phyloP scores from a whole-genome alignment of 2,113 vertebrate species.

The Hippoglossus stenolepis region DNA sequence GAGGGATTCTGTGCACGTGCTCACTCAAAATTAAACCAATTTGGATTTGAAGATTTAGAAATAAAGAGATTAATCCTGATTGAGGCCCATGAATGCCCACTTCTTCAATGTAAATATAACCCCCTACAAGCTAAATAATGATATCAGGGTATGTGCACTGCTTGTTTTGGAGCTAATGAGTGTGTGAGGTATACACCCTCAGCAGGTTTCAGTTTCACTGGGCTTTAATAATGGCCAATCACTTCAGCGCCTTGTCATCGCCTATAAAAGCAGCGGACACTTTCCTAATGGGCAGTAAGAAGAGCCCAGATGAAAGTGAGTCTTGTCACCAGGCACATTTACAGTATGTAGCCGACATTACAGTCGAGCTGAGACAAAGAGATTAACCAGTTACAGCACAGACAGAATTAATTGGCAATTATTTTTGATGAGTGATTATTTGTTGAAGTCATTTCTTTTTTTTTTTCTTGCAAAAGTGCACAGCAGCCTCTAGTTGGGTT shows the following conservation, averaged over 20 bases:
- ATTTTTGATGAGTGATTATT: constrained; percentile 4
- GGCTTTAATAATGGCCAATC: constrained; percentile 35
- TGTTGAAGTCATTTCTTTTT: neutral
- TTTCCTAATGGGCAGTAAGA: constrained; percentile 25
- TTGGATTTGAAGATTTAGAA: neutral
- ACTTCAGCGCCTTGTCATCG: constrained; percentile 27
- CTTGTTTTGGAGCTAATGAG: neutral
- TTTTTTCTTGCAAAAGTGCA: neutral
- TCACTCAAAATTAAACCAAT: neutral
- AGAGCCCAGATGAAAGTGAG: neutral
- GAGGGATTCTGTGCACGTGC: constrained; percentile 1
- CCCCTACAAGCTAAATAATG: neutral
- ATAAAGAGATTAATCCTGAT: neutral
- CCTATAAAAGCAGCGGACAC: constrained; percentile 25
- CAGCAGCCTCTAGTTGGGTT: neutral
- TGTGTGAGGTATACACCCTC: neutral
- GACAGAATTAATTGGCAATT: neutral
- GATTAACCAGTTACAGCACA: neutral
- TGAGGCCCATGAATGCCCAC: neutral
- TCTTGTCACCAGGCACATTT: neutral
- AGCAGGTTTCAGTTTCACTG: constrained; percentile 16
- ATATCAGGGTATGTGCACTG: neutral
- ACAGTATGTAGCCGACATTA: neutral
- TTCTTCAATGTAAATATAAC: neutral
- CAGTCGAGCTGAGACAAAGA: neutral